Percentiles rank a stretch among this genome's conserved stretches.
These are phyloP conservation scores for Trachelus iudaicus DNA, from an alignment of 2,888 invertebrate genomes.

Conservation along the genomic window DNA sequence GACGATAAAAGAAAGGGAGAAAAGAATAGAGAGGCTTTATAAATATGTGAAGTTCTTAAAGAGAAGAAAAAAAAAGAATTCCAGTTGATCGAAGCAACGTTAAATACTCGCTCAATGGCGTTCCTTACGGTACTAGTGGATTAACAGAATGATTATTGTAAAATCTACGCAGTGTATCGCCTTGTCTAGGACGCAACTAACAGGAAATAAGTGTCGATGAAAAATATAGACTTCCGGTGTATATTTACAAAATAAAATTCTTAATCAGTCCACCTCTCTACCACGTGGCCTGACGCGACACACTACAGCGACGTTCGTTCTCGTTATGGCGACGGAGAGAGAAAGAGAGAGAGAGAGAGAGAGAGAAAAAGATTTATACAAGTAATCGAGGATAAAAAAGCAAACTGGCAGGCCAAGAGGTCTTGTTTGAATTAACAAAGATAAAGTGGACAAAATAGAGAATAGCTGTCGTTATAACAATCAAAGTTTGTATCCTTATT, in stretches of 20 bases:
- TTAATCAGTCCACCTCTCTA: not conserved
- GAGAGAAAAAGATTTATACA: no score
- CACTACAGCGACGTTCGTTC: not conserved
- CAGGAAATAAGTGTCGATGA: conserved; percentile 39
- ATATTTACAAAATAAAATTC: conserved; percentile 30
- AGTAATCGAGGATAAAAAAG: not conserved
- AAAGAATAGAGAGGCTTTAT: not conserved
- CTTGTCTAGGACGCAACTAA: not conserved
- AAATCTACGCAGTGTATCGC: not conserved
- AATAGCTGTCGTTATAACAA: not conserved
- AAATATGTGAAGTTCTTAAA: not conserved
- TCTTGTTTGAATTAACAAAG: not conserved
- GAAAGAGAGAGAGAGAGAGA: not conserved
- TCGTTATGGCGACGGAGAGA: not conserved
- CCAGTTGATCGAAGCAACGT: not conserved
- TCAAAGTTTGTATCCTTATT: not conserved
- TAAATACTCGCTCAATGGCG: not conserved
- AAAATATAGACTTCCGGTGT: conserved; percentile 47
- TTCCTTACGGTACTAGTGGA: not conserved
- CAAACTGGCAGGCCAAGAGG: not conserved
- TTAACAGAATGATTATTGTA: not conserved
- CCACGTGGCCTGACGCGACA: not conserved
- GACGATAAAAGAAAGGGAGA: not conserved
- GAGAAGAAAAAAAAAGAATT: not conserved
- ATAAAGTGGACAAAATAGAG: not conserved